Evolutionary conservation across 2,888 invertebrate species (phyloP).

Genomic region (Perizoma flavofasciatum): DNA sequence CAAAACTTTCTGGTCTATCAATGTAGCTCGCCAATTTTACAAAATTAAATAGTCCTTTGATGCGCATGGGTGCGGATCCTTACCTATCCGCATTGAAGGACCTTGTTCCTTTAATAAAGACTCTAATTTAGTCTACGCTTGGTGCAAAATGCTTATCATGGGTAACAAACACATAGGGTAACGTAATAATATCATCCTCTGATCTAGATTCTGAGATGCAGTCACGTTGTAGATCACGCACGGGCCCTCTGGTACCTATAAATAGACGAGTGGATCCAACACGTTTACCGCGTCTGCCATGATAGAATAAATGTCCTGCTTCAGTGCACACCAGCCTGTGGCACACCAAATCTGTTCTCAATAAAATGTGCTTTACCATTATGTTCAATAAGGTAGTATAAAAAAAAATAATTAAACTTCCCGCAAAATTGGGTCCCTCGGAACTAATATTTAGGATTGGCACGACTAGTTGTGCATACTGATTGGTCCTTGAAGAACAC

Average conservation of each 20-base stretch:
- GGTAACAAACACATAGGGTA: constrained; percentile 20
- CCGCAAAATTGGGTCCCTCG: too few species aligned
- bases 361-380: too few species aligned
- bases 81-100: constrained; percentile 4
- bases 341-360: background rate
- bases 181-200: constrained; percentile 25
- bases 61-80: too few species aligned
- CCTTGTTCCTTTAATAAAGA: background rate
- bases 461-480: too few species aligned
- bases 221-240: constrained; percentile 38
- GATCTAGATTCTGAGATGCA: constrained; percentile 32
- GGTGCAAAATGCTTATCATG: constrained; percentile 5
- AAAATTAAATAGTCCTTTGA: too few species aligned
- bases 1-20: background rate
- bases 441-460: too few species aligned
- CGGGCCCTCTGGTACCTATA: constrained; percentile 42
- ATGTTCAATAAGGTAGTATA: too few species aligned
- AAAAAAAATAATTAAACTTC: too few species aligned
- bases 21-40: too few species aligned
- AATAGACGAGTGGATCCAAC: constrained; percentile 46
- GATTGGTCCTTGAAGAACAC: too few species aligned
- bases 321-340: constrained; percentile 38
- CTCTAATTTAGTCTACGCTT: background rate
- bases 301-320: constrained; percentile 42
- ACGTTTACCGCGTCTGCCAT: constrained; percentile 30